Conservation (phyloP, 1,140 invertebrate genomes). For the Sweltsa coloradensis region DNA sequence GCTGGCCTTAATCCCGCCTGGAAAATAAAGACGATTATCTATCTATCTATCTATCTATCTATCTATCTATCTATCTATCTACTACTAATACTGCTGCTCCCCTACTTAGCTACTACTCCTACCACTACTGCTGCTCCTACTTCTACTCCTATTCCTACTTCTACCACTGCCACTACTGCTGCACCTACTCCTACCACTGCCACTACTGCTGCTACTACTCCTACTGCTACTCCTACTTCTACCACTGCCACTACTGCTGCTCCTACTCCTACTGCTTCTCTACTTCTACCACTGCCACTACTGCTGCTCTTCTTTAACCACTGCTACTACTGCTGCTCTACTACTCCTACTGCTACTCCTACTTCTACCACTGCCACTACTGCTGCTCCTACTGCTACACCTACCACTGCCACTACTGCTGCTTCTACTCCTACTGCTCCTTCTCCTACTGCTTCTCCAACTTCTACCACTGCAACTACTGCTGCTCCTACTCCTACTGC, state of each 20-base stretch:
- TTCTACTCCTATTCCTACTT: constrained; percentile 3
- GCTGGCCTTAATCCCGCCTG: no score
- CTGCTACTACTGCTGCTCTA: constrained; percentile 1
- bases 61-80: no score
- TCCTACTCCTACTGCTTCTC: neutral
- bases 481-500: neutral
- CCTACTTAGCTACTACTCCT: neutral
- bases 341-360: constrained; percentile 4
- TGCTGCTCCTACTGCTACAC: constrained; percentile 1
- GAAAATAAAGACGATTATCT: no score
- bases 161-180: constrained; percentile 6
- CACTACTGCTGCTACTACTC: constrained; percentile 3
- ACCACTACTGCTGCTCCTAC: neutral
- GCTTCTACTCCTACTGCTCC: constrained; percentile 1
- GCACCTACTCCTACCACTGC: neutral
- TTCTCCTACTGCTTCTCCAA: constrained; percentile 3
- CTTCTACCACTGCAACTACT: constrained; percentile 3
- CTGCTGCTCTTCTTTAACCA: constrained; percentile 1
- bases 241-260: constrained; percentile 1
- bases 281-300: constrained; percentile 3
- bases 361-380: constrained; percentile 2
- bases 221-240: constrained; percentile 3
- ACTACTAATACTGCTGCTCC: neutral
- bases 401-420: constrained; percentile 4
- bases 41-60: no score